A percentile compares a stretch with the other conserved stretches of the same genome.
phyloP scores from a whole-genome alignment of 1,140 invertebrate species.

The Metaphire vulgaris region DNA sequence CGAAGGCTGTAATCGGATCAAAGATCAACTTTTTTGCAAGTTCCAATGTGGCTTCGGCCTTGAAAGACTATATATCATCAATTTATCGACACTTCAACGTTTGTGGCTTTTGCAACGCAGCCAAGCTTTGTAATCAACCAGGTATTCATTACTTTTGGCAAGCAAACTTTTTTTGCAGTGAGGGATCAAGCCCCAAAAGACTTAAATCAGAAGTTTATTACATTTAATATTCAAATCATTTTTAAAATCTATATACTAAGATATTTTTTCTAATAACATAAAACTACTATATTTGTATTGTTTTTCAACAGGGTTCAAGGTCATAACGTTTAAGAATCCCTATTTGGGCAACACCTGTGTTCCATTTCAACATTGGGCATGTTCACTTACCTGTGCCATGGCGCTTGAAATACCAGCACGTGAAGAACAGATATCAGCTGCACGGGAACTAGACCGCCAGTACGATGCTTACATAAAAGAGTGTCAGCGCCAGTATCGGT shows the following conservation, averaged over 20 bases:
- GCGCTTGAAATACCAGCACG: slow-evolving; percentile 54
- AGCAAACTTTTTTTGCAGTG: too few relatives aligned
- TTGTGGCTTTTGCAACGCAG: slow-evolving; percentile 50
- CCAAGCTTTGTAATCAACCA: slow-evolving; percentile 38
- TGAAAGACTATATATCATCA: slow-evolving; percentile 52
- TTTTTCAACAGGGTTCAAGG: slow-evolving; percentile 51
- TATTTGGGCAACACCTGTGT: slow-evolving; percentile 57
- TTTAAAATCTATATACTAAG: too few relatives aligned
- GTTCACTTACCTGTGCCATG: slow-evolving; percentile 52
- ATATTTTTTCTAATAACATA: too few relatives aligned
- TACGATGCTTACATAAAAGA: slow-evolving; percentile 49
- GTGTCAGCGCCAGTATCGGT: slow-evolving; percentile 35
- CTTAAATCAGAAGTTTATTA: too few relatives aligned
- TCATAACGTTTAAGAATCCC: slow-evolving; percentile 56
- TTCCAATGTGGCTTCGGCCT: slow-evolving; percentile 38
- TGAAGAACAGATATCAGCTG: slow-evolving; percentile 49
- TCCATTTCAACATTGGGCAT: slow-evolving; percentile 57
- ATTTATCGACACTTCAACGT: slow-evolving; percentile 52
- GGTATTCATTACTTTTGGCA: slow-evolving; percentile 26
- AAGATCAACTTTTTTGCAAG: slow-evolving; percentile 52
- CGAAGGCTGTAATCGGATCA: slow-evolving; percentile 49
- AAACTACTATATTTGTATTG: too few relatives aligned
- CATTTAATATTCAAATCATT: too few relatives aligned
- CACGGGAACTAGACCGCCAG: slow-evolving; percentile 44
- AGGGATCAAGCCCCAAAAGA: too few relatives aligned